These are phyloP conservation scores for Venturia canescens DNA, from an alignment of 1,140 invertebrate species.

Conservation along the genomic window DNA sequence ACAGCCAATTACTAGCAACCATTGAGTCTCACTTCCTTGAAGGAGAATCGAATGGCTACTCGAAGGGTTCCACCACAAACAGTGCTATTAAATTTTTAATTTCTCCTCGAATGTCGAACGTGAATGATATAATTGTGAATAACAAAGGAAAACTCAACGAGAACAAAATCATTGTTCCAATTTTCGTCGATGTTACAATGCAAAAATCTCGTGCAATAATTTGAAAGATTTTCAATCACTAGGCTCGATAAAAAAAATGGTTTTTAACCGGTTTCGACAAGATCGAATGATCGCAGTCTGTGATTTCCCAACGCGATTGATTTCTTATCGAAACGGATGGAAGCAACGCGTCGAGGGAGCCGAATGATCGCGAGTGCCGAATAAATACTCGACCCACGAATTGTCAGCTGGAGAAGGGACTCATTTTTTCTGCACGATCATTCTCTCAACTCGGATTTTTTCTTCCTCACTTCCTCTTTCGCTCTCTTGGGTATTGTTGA, in stretches of 20 bases:
- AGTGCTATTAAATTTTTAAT: no score
- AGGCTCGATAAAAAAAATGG: not conserved
- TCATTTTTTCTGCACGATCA: conserved; percentile 18
- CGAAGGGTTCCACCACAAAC: no score
- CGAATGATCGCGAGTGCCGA: not conserved
- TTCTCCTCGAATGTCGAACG: no score
- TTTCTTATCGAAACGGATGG: conserved; percentile 47
- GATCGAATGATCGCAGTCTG: not conserved
- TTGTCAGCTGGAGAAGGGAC: conserved; percentile 28
- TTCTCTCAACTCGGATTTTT: not conserved
- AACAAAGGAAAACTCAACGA: not conserved
- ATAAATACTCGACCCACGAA: conserved; percentile 1
- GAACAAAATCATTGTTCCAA: no score
- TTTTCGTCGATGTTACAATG: no score
- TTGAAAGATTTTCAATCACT: not conserved
- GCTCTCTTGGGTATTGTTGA: conserved; percentile 9
- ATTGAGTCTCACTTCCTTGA: not conserved
- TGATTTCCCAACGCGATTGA: conserved; percentile 35
- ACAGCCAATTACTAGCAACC: not conserved
- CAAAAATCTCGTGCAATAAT: no score
- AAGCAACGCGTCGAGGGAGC: conserved; percentile 43
- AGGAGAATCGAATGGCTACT: not conserved
- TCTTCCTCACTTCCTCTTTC: conserved; percentile 27
- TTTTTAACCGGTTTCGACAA: not conserved
- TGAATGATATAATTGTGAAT: no score